Evolutionary conservation across 2,113 vertebrate species (phyloP).

Genomic region (Sakesphorus luctuosus): DNA sequence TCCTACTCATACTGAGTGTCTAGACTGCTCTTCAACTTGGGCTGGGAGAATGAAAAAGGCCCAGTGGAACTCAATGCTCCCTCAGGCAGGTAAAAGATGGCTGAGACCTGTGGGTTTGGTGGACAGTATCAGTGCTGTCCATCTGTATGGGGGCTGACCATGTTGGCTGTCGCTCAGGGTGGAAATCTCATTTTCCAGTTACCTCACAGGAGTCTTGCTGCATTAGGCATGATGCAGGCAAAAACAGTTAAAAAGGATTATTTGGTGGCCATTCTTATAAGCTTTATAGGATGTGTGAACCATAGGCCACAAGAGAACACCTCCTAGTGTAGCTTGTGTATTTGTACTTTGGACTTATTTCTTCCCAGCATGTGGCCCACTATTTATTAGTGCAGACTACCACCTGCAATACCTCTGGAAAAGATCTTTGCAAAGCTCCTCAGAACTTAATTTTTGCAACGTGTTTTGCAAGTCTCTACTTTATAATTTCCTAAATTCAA

Average conservation of each 20-base stretch:
- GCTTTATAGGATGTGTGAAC: neutral
- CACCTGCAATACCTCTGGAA: neutral
- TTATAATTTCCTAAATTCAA: neutral
- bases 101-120: neutral
- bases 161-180: neutral
- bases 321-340: neutral
- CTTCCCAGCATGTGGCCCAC: neutral
- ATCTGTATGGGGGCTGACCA: accelerated
- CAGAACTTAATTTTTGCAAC: neutral
- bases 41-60: neutral
- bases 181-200: neutral
- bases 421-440: neutral
- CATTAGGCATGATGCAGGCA: neutral
- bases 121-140: no score
- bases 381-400: neutral
- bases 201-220: neutral
- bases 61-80: neutral
- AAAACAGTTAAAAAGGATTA: neutral
- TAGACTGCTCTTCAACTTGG: neutral
- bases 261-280: neutral
- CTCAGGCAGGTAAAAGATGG: neutral
- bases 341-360: neutral
- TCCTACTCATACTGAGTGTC: neutral
- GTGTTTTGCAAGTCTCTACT: neutral
- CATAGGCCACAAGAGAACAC: neutral